Evolutionary conservation across 2,888 invertebrate species (phyloP).

Genomic region (Agriopis leucophaearia): DNA sequence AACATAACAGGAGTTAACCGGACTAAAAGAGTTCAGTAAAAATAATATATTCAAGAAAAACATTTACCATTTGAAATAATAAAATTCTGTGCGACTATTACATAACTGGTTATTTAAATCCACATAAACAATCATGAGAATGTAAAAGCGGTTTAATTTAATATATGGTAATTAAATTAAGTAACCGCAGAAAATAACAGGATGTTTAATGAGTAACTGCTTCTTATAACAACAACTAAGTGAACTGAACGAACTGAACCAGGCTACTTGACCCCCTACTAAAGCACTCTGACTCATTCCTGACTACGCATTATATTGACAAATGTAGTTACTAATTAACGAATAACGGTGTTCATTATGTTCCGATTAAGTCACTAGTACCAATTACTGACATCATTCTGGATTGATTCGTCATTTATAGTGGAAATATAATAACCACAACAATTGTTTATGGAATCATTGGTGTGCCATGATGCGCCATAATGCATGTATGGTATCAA

Average conservation of each 20-base stretch:
- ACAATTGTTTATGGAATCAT: constrained; percentile 5
- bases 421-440: background rate
- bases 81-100: background rate
- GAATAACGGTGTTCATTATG: constrained; percentile 20
- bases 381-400: constrained; percentile 10
- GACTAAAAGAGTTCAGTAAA: background rate
- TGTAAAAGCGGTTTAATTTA: background rate
- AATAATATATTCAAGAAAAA: background rate
- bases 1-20: constrained; percentile 3
- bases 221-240: constrained; percentile 1
- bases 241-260: constrained; percentile 12
- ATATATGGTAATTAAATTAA: background rate
- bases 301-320: constrained; percentile 9
- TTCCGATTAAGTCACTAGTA: constrained; percentile 2
- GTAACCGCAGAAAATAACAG: constrained; percentile 6
- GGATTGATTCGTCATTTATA: constrained; percentile 2
- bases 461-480: background rate
- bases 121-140: constrained; percentile 2
- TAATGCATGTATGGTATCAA: background rate
- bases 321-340: constrained; percentile 1
- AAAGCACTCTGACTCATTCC: constrained; percentile 14
- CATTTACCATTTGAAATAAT: background rate
- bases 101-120: constrained; percentile 5
- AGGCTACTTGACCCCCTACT: constrained; percentile 4
- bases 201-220: background rate